A percentile compares a stretch with the other conserved stretches of the same genome.
Conservation (phyloP, 2,888 invertebrate species). For the Nasonovia ribisnigri region DNA sequence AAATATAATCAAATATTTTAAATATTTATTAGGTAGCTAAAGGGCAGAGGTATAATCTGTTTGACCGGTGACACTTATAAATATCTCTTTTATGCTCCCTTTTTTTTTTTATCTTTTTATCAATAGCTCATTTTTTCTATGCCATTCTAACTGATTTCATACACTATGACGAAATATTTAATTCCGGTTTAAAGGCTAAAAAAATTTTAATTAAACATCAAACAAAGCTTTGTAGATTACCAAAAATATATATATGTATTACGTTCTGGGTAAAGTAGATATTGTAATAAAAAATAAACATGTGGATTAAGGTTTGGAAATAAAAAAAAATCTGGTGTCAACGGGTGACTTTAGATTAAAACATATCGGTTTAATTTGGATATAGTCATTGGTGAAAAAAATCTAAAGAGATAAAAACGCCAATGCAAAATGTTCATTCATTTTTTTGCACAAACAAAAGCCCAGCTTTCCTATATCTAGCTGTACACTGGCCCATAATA, state of each 20-base stretch:
- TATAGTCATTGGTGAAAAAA: slow-evolving; percentile 56
- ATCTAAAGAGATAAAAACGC: slow-evolving; percentile 56
- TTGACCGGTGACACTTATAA: background rate
- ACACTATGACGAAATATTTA: slow-evolving; percentile 11
- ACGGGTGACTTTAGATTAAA: slow-evolving; percentile 59
- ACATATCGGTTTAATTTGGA: slow-evolving; percentile 63
- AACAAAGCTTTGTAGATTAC: slow-evolving; percentile 50
- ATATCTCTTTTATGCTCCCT: background rate
- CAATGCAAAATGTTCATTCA: slow-evolving; percentile 45
- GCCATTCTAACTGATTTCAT: background rate
- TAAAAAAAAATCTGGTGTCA: slow-evolving; percentile 46
- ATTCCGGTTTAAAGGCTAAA: slow-evolving; percentile 11
- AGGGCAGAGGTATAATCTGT: background rate
- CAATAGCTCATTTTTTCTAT: slow-evolving; percentile 6
- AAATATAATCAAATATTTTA: background rate
- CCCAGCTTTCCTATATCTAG: slow-evolving; percentile 10
- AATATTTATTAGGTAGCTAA: background rate
- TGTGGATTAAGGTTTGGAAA: slow-evolving; percentile 44
- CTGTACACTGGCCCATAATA: background rate
- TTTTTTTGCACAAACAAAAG: slow-evolving; percentile 51
- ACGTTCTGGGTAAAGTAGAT: slow-evolving; percentile 12
- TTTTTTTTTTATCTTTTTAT: slow-evolving; percentile 18
- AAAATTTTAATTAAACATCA: slow-evolving; percentile 61
- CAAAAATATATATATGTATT: slow-evolving; percentile 27
- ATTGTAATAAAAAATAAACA: slow-evolving; percentile 50